Percentiles rank a stretch among this genome's conserved stretches.
Evolutionary conservation across 2,113 vertebrate genomes (phyloP).

Genomic region (Sterna hirundo): DNA sequence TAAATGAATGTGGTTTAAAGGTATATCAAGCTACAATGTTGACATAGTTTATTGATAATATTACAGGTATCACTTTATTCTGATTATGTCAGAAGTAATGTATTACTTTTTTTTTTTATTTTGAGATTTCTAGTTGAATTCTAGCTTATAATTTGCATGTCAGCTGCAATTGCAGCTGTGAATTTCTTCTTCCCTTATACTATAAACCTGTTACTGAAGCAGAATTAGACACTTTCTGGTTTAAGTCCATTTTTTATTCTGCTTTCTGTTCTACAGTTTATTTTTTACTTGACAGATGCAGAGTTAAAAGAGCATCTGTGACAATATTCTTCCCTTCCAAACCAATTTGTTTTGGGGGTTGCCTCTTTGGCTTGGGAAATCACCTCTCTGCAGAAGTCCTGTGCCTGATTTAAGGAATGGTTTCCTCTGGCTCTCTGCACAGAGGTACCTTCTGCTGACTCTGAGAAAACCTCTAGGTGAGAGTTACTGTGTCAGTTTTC

Average conservation of each 20-base stretch:
- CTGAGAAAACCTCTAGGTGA: neutral
- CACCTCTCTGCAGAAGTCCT: neutral
- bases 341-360: neutral
- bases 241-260: neutral
- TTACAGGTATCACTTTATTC: neutral
- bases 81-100: neutral
- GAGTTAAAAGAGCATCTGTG: neutral
- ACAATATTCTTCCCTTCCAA: slow-evolving; percentile 4
- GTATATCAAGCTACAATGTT: neutral
- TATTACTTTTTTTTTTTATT: neutral
- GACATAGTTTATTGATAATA: neutral
- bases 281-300: neutral
- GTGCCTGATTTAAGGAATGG: neutral
- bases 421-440: neutral
- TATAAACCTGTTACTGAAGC: neutral
- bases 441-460: neutral
- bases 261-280: neutral
- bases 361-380: neutral
- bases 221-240: neutral
- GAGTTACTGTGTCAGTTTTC: neutral
- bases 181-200: neutral
- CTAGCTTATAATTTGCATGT: neutral
- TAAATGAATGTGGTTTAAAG: neutral
- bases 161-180: neutral
- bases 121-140: neutral